Evolutionary conservation across 2,797 vertebrate species (phyloP).

Genomic region (Tachyglossus aculeatus): DNA sequence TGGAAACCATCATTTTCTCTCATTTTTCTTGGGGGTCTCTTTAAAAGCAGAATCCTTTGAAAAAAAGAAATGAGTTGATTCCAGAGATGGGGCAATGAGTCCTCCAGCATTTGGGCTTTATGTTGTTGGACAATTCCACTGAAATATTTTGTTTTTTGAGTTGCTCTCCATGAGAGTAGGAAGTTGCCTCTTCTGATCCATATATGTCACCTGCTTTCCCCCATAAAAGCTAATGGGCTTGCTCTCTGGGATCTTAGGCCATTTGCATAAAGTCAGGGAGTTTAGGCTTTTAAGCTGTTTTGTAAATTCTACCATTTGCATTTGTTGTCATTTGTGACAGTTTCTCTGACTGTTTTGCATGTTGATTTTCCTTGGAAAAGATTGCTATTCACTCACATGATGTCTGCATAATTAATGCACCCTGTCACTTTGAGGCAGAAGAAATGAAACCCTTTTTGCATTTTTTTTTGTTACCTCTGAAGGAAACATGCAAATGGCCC

Average conservation of each 20-base stretch:
- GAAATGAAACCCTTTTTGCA: constrained; percentile 33
- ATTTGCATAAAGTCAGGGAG: background rate
- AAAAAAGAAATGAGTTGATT: background rate
- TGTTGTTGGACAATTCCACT: background rate
- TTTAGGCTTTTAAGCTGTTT: background rate
- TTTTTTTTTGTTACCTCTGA: constrained; percentile 41
- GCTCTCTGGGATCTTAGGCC: background rate
- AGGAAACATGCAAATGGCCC: constrained; percentile 48
- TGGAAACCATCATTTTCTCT: background rate
- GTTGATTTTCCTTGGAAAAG: constrained; percentile 40
- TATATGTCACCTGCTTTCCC: background rate
- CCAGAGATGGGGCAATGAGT: background rate
- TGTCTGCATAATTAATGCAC: constrained; percentile 38
- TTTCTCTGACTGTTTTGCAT: constrained; percentile 27
- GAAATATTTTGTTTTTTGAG: background rate
- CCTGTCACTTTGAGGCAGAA: constrained; percentile 42
- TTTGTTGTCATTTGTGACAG: constrained; percentile 14
- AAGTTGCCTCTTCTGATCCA: background rate
- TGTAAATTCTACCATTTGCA: background rate
- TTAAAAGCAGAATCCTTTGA: background rate
- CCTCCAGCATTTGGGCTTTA: background rate
- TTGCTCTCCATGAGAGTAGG: background rate
- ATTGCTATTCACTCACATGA: constrained; percentile 22
- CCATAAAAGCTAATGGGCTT: background rate
- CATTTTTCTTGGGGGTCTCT: background rate